phyloP scores from a whole-genome alignment of 2,888 invertebrate genomes.

The Scrobipalpa atriplicella region DNA sequence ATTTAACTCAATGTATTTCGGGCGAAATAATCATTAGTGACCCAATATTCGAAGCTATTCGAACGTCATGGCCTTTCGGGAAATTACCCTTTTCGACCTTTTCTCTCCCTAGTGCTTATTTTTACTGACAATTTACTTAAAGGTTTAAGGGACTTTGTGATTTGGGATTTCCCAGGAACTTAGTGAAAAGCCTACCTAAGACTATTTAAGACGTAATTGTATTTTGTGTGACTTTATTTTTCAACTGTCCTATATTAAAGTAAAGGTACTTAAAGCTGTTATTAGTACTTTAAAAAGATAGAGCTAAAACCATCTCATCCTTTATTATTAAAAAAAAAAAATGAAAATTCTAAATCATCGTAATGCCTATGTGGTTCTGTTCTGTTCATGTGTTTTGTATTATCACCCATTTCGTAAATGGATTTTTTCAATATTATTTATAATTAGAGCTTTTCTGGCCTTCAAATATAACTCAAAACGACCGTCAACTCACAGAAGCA shows the following conservation, averaged over 20 bases:
- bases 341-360: too few relatives aligned
- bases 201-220: conserved; percentile 3
- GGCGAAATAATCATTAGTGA: neutral
- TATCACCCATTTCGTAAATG: too few relatives aligned
- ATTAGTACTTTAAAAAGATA: too few relatives aligned
- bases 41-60: neutral
- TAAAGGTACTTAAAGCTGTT: too few relatives aligned
- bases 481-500: neutral
- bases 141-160: neutral
- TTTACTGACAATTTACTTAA: conserved; percentile 1
- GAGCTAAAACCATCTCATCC: too few relatives aligned
- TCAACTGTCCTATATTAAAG: too few relatives aligned
- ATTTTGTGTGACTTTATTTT: neutral
- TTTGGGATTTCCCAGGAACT: neutral
- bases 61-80: neutral
- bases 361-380: too few relatives aligned
- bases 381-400: too few relatives aligned
- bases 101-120: conserved; percentile 7
- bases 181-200: conserved; percentile 2
- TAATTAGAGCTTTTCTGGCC: too few relatives aligned
- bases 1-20: too few relatives aligned
- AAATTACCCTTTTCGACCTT: conserved; percentile 10
- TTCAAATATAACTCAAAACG: neutral
- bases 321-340: too few relatives aligned
- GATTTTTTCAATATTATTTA: too few relatives aligned